A percentile compares a stretch with the other conserved stretches of the same genome.
Conservation (phyloP, 1,140 invertebrate genomes). For the Drosophila burlai region DNA sequence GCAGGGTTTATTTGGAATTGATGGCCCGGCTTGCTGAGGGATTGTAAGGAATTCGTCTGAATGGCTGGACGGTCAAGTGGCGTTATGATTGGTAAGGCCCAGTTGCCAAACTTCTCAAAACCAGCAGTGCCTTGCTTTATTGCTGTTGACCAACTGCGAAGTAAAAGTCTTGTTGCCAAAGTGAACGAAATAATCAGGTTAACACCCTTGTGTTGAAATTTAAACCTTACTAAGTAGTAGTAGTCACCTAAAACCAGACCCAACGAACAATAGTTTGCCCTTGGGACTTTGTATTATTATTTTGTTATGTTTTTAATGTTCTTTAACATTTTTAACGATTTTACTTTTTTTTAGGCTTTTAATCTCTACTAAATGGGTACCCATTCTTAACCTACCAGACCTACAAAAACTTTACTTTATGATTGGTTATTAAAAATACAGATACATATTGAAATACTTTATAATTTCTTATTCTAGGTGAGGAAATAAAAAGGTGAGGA, state of each 20-base stretch:
- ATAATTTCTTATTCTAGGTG: neutral
- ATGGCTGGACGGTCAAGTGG: conserved; percentile 30
- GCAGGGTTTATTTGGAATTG: conserved; percentile 37
- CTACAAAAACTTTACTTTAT: neutral
- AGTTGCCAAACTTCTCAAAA: conserved; percentile 41
- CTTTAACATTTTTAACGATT: neutral
- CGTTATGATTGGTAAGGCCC: conserved; percentile 31
- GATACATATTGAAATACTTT: neutral
- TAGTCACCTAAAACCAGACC: neutral
- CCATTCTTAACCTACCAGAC: neutral
- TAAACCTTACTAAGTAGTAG: conserved; percentile 4
- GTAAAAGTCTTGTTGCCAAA: conserved; percentile 2
- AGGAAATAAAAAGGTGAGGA: neutral
- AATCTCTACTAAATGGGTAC: neutral
- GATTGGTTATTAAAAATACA: neutral
- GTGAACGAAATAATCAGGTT: conserved; percentile 9
- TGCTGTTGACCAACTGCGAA: conserved; percentile 7
- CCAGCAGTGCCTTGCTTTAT: neutral
- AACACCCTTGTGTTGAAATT: conserved; percentile 6
- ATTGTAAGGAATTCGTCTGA: conserved; percentile 30
- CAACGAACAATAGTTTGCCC: neutral
- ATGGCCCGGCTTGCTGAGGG: conserved; percentile 20
- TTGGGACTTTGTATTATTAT: neutral
- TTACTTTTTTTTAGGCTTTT: neutral
- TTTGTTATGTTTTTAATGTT: neutral